Conservation (phyloP, 2,113 vertebrate species). For the Turdus rufiventris region DNA sequence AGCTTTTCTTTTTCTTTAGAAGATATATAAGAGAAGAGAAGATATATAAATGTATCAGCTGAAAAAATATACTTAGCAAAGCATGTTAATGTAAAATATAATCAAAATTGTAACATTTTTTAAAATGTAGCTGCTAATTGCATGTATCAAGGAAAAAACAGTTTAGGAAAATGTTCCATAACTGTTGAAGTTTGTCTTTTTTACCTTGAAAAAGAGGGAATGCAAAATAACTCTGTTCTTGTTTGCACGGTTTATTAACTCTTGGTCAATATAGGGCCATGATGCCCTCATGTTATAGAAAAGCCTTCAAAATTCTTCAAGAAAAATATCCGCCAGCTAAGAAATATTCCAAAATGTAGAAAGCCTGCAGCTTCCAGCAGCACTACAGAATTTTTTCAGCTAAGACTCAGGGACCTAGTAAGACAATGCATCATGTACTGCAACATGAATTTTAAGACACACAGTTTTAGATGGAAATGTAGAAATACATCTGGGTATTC, state of each 20-base stretch:
- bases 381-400: rapidly evolving
- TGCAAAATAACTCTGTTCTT: neutral
- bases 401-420: neutral
- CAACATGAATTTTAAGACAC: neutral
- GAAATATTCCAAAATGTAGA: neutral
- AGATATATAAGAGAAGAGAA: neutral
- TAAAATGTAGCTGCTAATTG: neutral
- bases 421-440: neutral
- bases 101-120: neutral
- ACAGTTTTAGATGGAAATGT: neutral
- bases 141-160: neutral
- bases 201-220: neutral
- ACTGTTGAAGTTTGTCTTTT: neutral
- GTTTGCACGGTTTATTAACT: neutral
- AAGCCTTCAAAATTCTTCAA: neutral
- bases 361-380: neutral
- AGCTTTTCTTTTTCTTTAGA: neutral
- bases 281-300: neutral
- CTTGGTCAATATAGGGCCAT: neutral
- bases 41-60: neutral
- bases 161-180: neutral
- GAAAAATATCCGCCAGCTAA: neutral
- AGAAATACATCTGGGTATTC: neutral
- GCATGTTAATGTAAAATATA: neutral
- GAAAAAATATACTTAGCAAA: neutral